Percentiles rank a stretch among this genome's conserved stretches.
These are phyloP conservation scores for Microctenopoma stevenorrisi DNA, from an alignment of 2,797 vertebrate species.

Conservation along the genomic window DNA sequence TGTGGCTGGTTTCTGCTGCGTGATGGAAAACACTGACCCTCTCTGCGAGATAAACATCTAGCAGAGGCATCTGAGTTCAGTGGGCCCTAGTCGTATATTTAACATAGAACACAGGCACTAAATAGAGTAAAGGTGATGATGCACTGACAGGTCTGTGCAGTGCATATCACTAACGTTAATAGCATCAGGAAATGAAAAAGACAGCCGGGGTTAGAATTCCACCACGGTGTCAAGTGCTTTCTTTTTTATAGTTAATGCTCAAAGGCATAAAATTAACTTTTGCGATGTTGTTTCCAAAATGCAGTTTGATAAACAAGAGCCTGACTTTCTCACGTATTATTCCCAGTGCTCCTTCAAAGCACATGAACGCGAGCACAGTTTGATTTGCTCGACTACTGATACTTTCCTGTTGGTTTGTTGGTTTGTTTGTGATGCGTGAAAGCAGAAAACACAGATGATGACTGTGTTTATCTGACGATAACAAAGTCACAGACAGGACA, in stretches of 20 bases:
- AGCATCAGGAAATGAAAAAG: constrained; percentile 30
- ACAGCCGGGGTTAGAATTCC: background rate
- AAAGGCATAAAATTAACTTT: background rate
- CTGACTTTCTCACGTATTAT: too few relatives aligned
- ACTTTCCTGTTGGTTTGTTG: background rate
- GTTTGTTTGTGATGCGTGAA: background rate
- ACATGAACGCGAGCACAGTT: background rate
- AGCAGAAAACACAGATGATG: background rate
- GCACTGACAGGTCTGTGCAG: constrained; percentile 8
- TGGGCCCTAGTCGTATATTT: constrained; percentile 47
- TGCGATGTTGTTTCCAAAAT: background rate
- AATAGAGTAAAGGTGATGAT: constrained; percentile 49
- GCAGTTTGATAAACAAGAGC: background rate
- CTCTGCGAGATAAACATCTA: constrained; percentile 1
- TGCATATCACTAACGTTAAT: background rate
- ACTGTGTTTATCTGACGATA: background rate
- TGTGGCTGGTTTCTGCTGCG: constrained; percentile 35
- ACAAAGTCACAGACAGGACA: background rate
- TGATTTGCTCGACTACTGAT: constrained; percentile 2
- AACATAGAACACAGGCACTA: constrained; percentile 35
- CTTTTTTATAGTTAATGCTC: background rate
- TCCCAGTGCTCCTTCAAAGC: too few relatives aligned
- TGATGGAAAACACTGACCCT: constrained; percentile 51
- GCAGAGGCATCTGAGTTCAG: constrained; percentile 28
- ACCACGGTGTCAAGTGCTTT: background rate